Percentiles rank a stretch among this genome's conserved stretches.
phyloP scores from a whole-genome alignment of 1,140 invertebrate genomes.

The Lutraria rhynchaena region DNA sequence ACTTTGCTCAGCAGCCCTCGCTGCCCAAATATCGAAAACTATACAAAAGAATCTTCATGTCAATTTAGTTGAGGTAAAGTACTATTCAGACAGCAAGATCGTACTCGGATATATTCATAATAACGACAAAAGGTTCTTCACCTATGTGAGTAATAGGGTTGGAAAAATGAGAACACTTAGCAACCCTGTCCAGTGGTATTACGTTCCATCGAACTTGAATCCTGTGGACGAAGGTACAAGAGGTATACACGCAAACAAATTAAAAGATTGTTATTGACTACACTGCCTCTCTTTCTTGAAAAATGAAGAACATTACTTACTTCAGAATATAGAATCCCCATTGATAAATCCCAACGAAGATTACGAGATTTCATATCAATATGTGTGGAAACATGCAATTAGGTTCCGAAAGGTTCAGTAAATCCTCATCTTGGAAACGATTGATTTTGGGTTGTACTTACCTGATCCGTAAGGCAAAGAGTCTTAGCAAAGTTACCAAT shows the following conservation, averaged over 20 bases:
- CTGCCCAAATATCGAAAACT: slow-evolving; percentile 2
- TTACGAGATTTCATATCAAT: too few species aligned
- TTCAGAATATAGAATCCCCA: too few species aligned
- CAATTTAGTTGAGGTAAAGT: background rate
- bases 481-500: too few species aligned
- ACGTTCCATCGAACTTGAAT: slow-evolving; percentile 4
- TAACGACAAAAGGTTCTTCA: slow-evolving; percentile 13
- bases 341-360: too few species aligned
- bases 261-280: background rate
- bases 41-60: slow-evolving; percentile 32
- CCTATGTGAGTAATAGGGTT: slow-evolving; percentile 50
- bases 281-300: background rate
- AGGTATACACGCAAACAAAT: background rate
- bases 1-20: slow-evolving; percentile 28
- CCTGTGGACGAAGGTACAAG: slow-evolving; percentile 50
- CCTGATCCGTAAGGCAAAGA: too few species aligned
- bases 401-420: too few species aligned
- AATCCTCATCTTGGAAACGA: too few species aligned
- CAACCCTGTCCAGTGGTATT: slow-evolving; percentile 27
- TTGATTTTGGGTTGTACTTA: too few species aligned
- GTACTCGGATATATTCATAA: slow-evolving; percentile 58
- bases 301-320: too few species aligned
- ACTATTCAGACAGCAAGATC: slow-evolving; percentile 38
- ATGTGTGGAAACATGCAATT: too few species aligned
- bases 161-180: slow-evolving; percentile 1